A percentile compares a stretch with the other conserved stretches of the same genome.
These are phyloP conservation scores for Phortica okadai DNA, from an alignment of 2,888 invertebrate species.

Conservation along the genomic window DNA sequence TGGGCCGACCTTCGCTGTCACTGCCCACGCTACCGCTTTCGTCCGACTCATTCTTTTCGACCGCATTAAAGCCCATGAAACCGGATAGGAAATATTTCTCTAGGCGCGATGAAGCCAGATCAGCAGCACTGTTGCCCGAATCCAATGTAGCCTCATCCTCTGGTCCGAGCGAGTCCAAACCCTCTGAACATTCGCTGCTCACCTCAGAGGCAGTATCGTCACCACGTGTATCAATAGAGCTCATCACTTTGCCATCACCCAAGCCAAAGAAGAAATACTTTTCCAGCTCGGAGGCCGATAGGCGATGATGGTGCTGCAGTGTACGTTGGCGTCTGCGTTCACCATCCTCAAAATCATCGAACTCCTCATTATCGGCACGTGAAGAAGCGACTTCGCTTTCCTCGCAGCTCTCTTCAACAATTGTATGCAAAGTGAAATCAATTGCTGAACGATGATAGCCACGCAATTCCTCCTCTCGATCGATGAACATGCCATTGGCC, in stretches of 20 bases:
- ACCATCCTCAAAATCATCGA: constrained; percentile 50
- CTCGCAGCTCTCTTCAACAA: constrained; percentile 95
- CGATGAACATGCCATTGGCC: constrained; percentile 78
- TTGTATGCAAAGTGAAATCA: constrained; percentile 94
- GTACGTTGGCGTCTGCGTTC: constrained; percentile 76
- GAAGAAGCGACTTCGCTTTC: constrained; percentile 89
- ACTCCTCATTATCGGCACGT: constrained; percentile 62
- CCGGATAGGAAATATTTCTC: constrained; percentile 94
- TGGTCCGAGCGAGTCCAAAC: constrained; percentile 82
- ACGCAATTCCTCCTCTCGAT: constrained; percentile 88
- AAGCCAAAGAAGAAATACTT: constrained; percentile 93
- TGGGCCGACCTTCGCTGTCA: constrained; percentile 92
- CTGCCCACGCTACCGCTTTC: constrained; percentile 93
- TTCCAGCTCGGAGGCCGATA: constrained; percentile 89
- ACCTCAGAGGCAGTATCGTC: constrained; percentile 86
- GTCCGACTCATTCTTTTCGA: constrained; percentile 82
- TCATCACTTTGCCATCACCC: constrained; percentile 81
- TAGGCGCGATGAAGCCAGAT: constrained; percentile 88
- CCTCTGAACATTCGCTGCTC: constrained; percentile 90
- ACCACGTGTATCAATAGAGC: constrained; percentile 77
- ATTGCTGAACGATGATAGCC: constrained; percentile 89
- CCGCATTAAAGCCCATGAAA: constrained; percentile 87
- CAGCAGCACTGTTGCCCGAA: constrained; percentile 81
- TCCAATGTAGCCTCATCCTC: constrained; percentile 79
- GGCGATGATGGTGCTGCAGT: constrained; percentile 78